Evolutionary conservation across 2,797 vertebrate species (phyloP).

Genomic region (Scyliorhinus canicula): DNA sequence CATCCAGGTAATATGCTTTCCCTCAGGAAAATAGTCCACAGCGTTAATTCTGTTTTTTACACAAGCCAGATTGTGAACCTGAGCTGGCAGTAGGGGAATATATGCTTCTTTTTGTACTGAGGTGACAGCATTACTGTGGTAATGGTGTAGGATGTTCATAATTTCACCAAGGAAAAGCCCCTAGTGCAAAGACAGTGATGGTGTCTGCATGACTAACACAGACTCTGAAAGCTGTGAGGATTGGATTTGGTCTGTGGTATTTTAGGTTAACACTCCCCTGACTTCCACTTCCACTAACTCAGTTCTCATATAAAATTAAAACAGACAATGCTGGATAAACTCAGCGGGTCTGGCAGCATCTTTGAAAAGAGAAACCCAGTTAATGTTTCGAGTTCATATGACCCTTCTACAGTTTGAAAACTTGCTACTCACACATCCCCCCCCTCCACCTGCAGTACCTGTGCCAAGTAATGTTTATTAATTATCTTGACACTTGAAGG

Average conservation of each 20-base stretch:
- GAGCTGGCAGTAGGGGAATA: background rate
- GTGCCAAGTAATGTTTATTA: background rate
- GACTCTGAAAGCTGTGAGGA: background rate
- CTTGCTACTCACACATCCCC: background rate
- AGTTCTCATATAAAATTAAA: background rate
- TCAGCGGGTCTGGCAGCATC: too few relatives aligned
- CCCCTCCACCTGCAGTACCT: background rate
- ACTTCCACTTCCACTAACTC: background rate
- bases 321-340: too few relatives aligned
- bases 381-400: too few relatives aligned
- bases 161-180: background rate
- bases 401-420: too few relatives aligned
- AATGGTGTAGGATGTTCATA: background rate
- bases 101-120: background rate
- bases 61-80: background rate
- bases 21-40: background rate
- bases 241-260: background rate
- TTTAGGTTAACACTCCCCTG: background rate
- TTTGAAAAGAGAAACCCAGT: too few relatives aligned
- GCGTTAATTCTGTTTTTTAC: background rate
- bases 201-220: background rate
- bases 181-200: background rate
- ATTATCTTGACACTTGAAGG: background rate
- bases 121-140: background rate
- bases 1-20: background rate